Conservation (phyloP, 2,113 vertebrate genomes). For the Corythoichthys intestinalis region DNA sequence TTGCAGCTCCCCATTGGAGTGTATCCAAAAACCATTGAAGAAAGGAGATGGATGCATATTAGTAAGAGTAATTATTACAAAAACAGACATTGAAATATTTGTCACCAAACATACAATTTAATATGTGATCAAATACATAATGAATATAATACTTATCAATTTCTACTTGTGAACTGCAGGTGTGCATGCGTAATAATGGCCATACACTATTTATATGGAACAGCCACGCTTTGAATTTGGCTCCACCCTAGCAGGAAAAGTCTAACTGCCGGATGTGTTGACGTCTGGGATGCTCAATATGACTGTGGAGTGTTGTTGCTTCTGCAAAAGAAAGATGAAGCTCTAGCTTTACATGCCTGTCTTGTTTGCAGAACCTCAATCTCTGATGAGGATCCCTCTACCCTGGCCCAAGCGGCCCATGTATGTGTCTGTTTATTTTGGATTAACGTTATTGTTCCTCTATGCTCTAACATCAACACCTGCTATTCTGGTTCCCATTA, state of each 20-base stretch:
- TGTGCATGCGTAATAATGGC: not conserved
- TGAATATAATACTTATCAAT: not conserved
- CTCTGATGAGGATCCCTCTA: constrained; percentile 59
- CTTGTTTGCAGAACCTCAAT: constrained; percentile 24
- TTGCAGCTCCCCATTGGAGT: no score
- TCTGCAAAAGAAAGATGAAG: constrained; percentile 35
- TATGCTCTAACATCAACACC: constrained; percentile 59
- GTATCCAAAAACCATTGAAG: no score
- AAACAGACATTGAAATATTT: no score
- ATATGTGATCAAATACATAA: not conserved
- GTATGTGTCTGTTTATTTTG: constrained; percentile 80
- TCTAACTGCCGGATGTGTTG: not conserved
- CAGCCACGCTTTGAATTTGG: not conserved
- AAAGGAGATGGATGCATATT: no score
- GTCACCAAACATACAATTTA: not conserved
- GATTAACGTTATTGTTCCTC: constrained; percentile 80
- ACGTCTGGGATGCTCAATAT: constrained; percentile 4
- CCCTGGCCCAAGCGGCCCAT: constrained; percentile 70
- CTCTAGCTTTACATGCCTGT: constrained; percentile 32
- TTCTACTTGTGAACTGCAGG: not conserved
- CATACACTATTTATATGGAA: not conserved
- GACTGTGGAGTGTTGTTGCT: constrained; percentile 22
- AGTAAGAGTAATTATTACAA: no score
- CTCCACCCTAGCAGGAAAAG: constrained; percentile 7
- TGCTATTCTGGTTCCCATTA: constrained; percentile 63